These are phyloP conservation scores for Semotilus atromaculatus DNA, from an alignment of 2,797 vertebrate genomes.

Conservation along the genomic window DNA sequence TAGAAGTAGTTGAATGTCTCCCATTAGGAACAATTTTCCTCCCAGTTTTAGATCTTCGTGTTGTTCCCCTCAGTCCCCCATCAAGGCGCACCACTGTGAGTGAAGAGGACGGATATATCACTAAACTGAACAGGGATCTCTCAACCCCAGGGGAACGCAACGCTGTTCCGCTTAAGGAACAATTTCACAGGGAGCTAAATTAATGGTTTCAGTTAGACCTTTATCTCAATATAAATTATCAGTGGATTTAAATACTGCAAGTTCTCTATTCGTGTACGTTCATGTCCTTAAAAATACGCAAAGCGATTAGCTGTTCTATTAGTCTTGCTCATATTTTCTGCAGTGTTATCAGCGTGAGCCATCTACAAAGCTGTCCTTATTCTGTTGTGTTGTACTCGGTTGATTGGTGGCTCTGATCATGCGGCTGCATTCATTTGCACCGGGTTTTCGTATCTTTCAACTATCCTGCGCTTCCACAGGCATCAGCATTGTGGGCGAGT, in stretches of 20 bases:
- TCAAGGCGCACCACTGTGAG: slow-evolving; percentile 27
- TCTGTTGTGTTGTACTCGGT: slow-evolving; percentile 13
- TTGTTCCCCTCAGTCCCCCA: slow-evolving; percentile 31
- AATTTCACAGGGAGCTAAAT: slow-evolving; percentile 31
- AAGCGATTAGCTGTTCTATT: slow-evolving; percentile 19
- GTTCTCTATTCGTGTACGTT: background rate
- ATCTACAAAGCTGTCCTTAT: background rate
- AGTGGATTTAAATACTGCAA: slow-evolving; percentile 12
- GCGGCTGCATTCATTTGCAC: background rate
- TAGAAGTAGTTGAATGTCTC: slow-evolving; percentile 56
- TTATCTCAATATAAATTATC: slow-evolving; percentile 24
- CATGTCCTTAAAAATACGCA: slow-evolving; percentile 11
- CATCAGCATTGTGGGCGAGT: slow-evolving; percentile 47
- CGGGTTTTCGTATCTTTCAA: slow-evolving; percentile 29
- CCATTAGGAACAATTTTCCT: slow-evolving; percentile 57
- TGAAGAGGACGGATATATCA: slow-evolving; percentile 37
- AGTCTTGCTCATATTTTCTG: slow-evolving; percentile 20
- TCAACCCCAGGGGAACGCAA: slow-evolving; percentile 29
- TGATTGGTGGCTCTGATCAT: background rate
- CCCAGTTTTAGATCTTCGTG: slow-evolving; percentile 35
- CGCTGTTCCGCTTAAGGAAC: slow-evolving; percentile 12
- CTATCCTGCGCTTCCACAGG: slow-evolving; percentile 29
- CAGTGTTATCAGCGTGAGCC: slow-evolving; percentile 1
- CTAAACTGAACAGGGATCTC: slow-evolving; percentile 29
- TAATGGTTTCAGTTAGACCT: slow-evolving; percentile 34